Percentiles rank a stretch among this genome's conserved stretches.
Evolutionary conservation across 2,888 invertebrate genomes (phyloP).

Genomic region (Agrochola macilenta): DNA sequence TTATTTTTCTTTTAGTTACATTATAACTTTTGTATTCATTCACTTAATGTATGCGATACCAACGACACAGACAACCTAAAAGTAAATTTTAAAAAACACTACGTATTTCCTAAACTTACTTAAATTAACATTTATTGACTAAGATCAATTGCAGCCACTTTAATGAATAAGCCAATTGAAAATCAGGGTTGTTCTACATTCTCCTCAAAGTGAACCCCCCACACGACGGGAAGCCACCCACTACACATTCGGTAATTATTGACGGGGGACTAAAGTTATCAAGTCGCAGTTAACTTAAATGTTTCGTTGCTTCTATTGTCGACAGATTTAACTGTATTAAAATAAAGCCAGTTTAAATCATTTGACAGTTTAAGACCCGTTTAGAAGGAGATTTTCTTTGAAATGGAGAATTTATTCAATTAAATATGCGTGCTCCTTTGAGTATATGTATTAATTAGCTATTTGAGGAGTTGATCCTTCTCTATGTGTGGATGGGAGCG

Average conservation of each 20-base stretch:
- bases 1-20: not conserved
- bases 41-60: too few species aligned
- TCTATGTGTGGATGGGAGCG: slow-evolving; percentile 25
- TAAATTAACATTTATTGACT: too few species aligned
- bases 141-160: not conserved
- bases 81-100: not conserved
- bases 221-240: slow-evolving; percentile 7
- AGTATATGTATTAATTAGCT: slow-evolving; percentile 22
- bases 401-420: slow-evolving; percentile 13
- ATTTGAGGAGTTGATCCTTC: slow-evolving; percentile 29
- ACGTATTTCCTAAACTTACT: not conserved
- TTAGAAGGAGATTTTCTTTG: slow-evolving; percentile 25
- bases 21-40: too few species aligned
- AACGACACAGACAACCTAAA: not conserved
- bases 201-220: slow-evolving; percentile 11
- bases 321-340: slow-evolving; percentile 46
- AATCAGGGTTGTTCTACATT: slow-evolving; percentile 9
- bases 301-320: slow-evolving; percentile 45
- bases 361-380: slow-evolving; percentile 32
- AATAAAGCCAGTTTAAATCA: slow-evolving; percentile 29
- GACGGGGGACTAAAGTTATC: slow-evolving; percentile 59
- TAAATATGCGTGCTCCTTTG: slow-evolving; percentile 18
- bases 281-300: slow-evolving; percentile 46
- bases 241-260: slow-evolving; percentile 55
- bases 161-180: slow-evolving; percentile 12